Base-by-base conservation (phyloP, 2,888 invertebrate genomes). In the Catocala nupta region DNA sequence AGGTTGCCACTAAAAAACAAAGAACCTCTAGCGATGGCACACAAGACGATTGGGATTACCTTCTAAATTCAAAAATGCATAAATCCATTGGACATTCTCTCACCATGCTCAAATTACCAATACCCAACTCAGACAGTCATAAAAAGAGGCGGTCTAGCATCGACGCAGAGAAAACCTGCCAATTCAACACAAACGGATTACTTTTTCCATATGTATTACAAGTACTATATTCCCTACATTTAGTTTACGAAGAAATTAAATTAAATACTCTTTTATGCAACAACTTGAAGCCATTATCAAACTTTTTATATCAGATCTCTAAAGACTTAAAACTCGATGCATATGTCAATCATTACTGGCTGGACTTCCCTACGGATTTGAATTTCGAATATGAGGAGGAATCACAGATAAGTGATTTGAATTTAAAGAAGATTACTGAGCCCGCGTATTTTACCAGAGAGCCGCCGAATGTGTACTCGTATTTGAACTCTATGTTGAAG, bases 201-300 rank as follows among this genome's bases (percentile, higher is more conserved):
- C 90, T 98, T 2, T 98, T 97, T 78, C 95, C 96, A 0, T 96
- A 96, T 77, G 95, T 97, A 10, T 95, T 97, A 6, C 95, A 97
- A 57, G 95, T 98, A 39, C 95, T 98, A 61, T 98, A 96, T 83
- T 95, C 97, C 0, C 93, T 99, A 43, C 99, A 99, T 91, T 92
- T 99, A 39, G 95, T 98, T 0, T 99, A 99, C 81, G 99, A 99
- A 94, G 98, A 99, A 83, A 93, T 98, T 5, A 99, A 99, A 84
- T 87, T 99, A 60, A 97, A 98, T 80, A 95, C 96, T 0, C 90
- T 97, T 0, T 90, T 97, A 72, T 95, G 95, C 52, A 96, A 96
- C 60, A 96, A 97, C 74, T 86, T 98, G 66, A 95, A 95, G 58
- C 94, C 96, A 0, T 83, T 99, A 47, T 97, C 96, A 0, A 83